Percentiles rank a stretch among this genome's conserved stretches.
These are phyloP conservation scores for Psilanteris sp. DNA, from an alignment of 1,140 invertebrate species.

Conservation along the genomic window DNA sequence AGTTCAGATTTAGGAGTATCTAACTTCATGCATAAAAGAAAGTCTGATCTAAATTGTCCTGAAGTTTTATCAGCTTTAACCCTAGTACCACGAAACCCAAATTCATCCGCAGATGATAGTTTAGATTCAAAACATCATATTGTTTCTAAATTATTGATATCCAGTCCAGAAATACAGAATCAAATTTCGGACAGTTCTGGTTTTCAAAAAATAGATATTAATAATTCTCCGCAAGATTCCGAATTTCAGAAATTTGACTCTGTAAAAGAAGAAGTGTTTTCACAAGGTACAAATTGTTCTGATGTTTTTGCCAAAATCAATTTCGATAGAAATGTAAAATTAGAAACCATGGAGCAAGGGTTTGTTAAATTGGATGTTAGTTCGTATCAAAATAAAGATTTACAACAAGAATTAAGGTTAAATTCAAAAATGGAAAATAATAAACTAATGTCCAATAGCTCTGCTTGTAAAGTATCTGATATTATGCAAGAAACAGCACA, in stretches of 20 bases:
- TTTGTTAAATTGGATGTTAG: slow-evolving; percentile 69
- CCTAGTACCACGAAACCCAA: slow-evolving; percentile 68
- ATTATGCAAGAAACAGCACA: slow-evolving; percentile 50
- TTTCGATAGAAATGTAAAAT: slow-evolving; percentile 69
- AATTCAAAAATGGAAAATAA: slow-evolving; percentile 16
- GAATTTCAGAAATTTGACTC: slow-evolving; percentile 66
- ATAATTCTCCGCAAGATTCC: slow-evolving; percentile 53
- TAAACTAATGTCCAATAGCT: slow-evolving; percentile 10
- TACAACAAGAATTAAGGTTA: slow-evolving; percentile 15
- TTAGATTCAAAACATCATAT: slow-evolving; percentile 23
- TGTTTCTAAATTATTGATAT: slow-evolving; percentile 71
- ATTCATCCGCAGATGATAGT: slow-evolving; percentile 28
- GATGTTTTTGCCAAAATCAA: slow-evolving; percentile 66
- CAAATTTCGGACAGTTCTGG: slow-evolving; percentile 73
- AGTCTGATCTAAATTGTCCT: slow-evolving; percentile 69
- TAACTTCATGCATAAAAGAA: slow-evolving; percentile 70
- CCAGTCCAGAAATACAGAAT: slow-evolving; percentile 73
- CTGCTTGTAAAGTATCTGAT: slow-evolving; percentile 23
- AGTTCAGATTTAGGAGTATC: slow-evolving; percentile 68
- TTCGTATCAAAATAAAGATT: slow-evolving; percentile 51
- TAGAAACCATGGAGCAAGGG: slow-evolving; percentile 68
- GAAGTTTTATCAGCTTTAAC: slow-evolving; percentile 75
- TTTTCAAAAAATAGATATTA: slow-evolving; percentile 75
- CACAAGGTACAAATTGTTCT: slow-evolving; percentile 48
- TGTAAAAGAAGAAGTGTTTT: slow-evolving; percentile 57